phyloP scores from a whole-genome alignment of 2,888 invertebrate genomes.

The Atethmia centrago region DNA sequence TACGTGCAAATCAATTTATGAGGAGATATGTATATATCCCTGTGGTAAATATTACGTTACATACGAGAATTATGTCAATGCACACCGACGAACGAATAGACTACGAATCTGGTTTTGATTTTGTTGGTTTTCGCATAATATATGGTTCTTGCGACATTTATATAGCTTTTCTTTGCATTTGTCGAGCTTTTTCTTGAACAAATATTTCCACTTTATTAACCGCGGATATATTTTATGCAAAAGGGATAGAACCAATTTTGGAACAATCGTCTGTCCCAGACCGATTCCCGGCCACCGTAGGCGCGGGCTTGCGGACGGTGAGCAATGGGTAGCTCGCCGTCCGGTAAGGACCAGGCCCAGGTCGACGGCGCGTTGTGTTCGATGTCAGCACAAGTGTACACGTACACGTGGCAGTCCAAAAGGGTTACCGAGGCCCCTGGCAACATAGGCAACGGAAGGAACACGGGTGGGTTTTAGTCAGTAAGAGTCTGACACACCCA shows the following conservation, averaged over 20 bases:
- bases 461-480: too few relatives aligned
- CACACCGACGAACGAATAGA: constrained; percentile 11
- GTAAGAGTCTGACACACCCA: too few relatives aligned
- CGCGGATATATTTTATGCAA: background rate
- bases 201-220: background rate
- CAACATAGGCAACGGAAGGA: too few relatives aligned
- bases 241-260: background rate
- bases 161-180: background rate
- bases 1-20: constrained; percentile 54
- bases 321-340: too few relatives aligned
- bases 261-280: background rate
- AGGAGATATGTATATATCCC: constrained; percentile 52
- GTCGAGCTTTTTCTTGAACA: background rate
- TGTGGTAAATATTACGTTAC: constrained; percentile 67
- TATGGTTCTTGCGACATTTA: background rate
- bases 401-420: too few relatives aligned
- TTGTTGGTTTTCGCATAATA: background rate
- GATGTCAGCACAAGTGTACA: too few relatives aligned
- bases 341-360: too few relatives aligned
- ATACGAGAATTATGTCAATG: constrained; percentile 45
- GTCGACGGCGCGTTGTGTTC: too few relatives aligned
- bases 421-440: too few relatives aligned
- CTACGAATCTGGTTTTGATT: constrained; percentile 1
- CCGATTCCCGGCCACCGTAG: too few relatives aligned
- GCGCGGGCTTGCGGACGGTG: too few relatives aligned